phyloP scores from a whole-genome alignment of 2,113 vertebrate genomes.

The Rutilus rutilus region DNA sequence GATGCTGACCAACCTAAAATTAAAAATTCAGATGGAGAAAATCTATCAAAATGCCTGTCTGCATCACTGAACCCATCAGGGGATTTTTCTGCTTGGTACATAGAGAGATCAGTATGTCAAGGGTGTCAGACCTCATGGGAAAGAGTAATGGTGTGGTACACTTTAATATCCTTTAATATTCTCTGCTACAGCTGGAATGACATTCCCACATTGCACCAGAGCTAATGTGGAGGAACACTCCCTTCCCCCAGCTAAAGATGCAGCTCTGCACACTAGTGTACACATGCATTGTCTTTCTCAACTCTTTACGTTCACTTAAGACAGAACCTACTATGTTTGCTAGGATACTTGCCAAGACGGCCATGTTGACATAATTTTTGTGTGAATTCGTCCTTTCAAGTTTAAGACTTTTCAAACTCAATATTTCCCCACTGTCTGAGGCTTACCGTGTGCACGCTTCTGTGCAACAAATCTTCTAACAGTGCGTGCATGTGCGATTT shows the following conservation, averaged over 20 bases:
- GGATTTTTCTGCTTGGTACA: not conserved
- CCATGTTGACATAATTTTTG: no score
- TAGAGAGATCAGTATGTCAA: conserved; percentile 5
- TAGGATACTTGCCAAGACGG: no score
- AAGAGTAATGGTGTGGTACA: not conserved
- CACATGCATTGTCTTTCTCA: no score
- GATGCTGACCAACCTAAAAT: conserved; percentile 27
- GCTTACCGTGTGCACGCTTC: no score
- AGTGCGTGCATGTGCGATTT: no score
- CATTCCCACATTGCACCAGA: not conserved
- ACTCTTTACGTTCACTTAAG: no score
- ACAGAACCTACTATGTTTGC: no score
- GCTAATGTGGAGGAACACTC: conserved; percentile 37
- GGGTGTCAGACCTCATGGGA: not conserved
- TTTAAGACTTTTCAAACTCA: no score
- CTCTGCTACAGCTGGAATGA: not conserved
- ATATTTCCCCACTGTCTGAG: no score
- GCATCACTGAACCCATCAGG: not conserved
- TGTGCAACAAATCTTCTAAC: no score
- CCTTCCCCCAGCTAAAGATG: conserved; percentile 12
- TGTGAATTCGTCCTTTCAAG: no score
- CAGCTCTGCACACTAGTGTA: not conserved
- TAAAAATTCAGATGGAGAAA: not conserved
- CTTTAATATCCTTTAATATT: not conserved
- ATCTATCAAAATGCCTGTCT: not conserved